Evolutionary conservation across 1,140 invertebrate species (phyloP), one percentile per base, ranked within the genome.

Genomic region (Nephotettix cincticeps): DNA sequence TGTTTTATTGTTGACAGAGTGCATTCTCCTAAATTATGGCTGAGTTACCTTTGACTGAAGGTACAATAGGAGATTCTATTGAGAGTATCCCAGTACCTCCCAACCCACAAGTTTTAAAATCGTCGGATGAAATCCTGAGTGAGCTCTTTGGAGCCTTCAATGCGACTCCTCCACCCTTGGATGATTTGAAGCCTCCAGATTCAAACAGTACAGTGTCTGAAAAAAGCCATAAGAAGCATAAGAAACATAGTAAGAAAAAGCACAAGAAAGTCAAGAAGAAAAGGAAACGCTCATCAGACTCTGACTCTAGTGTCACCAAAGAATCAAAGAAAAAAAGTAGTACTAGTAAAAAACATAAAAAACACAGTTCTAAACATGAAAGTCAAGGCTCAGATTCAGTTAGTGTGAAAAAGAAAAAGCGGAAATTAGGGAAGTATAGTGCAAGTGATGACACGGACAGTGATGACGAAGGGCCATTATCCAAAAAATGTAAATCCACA

Each of bases 131-230:
- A 78, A 93, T 93, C 76, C 81, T 93, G 6, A 89, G 89, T 0
- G 91, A 93, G 80, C 81, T 93, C 0, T 93, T 93, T 75, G 84
- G 87, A 64, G 90, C 88, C 2, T 91, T 91, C 76, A 88, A 91
- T 69, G 78, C 79, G n/a, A 80, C 79, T 45, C 32, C 80, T 73
- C 21, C 77, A 73, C 40, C 69, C 68, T 1, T 76, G 74, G 19
- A 71, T 56, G 17, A 72, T 71, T 14, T 6, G 71, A 72, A n/a
- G 21, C 51, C 40, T 45, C 83, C 68, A 87, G 86, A 47, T 86
- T 87, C 9, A 82, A 85, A 75, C 83, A 83, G 72, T 78, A 78
- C 19, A 81, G 82, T 21, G 77, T 69, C 73, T 71, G 36, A 69
- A 68, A 69, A 83, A 81, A 72, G 79, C 77, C 72, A 74, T 72